phyloP scores from a whole-genome alignment of 2,888 invertebrate genomes.

The Nephrotoma appendiculata region DNA sequence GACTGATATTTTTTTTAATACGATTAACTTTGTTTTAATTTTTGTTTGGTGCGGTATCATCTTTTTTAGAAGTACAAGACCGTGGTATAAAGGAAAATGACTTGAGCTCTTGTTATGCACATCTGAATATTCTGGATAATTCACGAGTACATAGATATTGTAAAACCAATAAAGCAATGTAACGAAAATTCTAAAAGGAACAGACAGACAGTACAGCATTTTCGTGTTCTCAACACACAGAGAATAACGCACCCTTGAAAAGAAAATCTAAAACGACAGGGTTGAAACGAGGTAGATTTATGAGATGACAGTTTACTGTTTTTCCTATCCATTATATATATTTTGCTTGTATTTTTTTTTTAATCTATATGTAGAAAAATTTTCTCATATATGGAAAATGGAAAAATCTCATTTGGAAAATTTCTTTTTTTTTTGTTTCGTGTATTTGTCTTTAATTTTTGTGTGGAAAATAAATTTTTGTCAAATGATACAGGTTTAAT shows the following conservation, averaged over 20 bases:
- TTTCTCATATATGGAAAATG: slow-evolving; percentile 2
- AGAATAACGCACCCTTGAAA: background rate
- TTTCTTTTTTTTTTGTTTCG: background rate
- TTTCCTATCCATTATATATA: background rate
- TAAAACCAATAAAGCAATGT: background rate
- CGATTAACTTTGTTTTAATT: background rate
- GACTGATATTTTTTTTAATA: background rate
- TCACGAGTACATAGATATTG: background rate
- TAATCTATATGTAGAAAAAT: background rate
- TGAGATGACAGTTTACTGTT: slow-evolving; percentile 3
- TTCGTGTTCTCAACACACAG: background rate
- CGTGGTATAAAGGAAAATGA: background rate
- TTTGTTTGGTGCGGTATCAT: background rate
- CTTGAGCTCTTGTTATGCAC: background rate
- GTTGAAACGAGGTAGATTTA: slow-evolving; percentile 11
- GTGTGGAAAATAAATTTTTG: slow-evolving; percentile 1
- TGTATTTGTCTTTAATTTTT: background rate
- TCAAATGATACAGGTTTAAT: background rate
- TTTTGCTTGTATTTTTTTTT: background rate
- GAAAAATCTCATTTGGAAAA: slow-evolving; percentile 2
- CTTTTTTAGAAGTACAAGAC: no score
- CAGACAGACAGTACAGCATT: background rate
- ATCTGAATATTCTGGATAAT: background rate
- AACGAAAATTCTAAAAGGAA: background rate
- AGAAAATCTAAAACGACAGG: slow-evolving; percentile 9